Conservation (phyloP, 1,140 invertebrate species). For the Ericerus pela region DNA sequence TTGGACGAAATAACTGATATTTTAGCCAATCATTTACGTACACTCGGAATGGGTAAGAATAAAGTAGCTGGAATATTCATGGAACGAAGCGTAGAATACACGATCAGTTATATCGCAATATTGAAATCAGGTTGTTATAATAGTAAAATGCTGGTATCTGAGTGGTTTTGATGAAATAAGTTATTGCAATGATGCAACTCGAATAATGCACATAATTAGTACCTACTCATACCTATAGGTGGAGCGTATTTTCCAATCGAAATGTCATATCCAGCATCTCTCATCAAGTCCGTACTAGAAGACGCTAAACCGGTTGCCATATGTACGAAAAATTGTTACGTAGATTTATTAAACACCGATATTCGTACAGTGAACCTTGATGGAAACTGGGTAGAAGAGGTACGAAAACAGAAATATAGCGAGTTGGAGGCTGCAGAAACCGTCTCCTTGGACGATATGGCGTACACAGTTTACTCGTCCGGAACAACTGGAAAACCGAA, state of each 20-base stretch:
- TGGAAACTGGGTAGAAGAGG: conserved; percentile 17
- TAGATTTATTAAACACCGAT: conserved; percentile 2
- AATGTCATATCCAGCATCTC: conserved; percentile 32
- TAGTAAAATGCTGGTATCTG: too few species aligned
- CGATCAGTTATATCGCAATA: conserved; percentile 35
- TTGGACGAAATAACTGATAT: conserved; percentile 22
- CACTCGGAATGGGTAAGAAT: conserved; percentile 19
- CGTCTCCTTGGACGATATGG: conserved; percentile 30
- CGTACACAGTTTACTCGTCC: conserved; percentile 36
- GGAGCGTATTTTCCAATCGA: conserved; percentile 32
- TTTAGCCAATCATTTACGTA: conserved; percentile 18
- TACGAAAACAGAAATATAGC: not conserved
- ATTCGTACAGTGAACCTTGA: conserved; percentile 17
- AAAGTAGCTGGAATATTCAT: conserved; percentile 32
- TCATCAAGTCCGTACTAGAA: conserved; percentile 21
- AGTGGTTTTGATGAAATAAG: too few species aligned
- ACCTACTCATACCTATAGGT: conserved; percentile 14
- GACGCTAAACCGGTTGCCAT: conserved; percentile 21
- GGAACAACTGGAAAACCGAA: conserved; percentile 42
- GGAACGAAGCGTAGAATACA: conserved; percentile 32
- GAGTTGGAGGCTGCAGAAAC: not conserved
- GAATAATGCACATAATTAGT: not conserved
- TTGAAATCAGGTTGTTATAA: conserved; percentile 35
- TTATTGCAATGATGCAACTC: not conserved
- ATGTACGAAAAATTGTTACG: conserved; percentile 21